A percentile compares a stretch with the other conserved stretches of the same genome.
These are phyloP conservation scores for Armadillidium nasatum DNA, from an alignment of 1,140 invertebrate genomes.

Conservation along the genomic window DNA sequence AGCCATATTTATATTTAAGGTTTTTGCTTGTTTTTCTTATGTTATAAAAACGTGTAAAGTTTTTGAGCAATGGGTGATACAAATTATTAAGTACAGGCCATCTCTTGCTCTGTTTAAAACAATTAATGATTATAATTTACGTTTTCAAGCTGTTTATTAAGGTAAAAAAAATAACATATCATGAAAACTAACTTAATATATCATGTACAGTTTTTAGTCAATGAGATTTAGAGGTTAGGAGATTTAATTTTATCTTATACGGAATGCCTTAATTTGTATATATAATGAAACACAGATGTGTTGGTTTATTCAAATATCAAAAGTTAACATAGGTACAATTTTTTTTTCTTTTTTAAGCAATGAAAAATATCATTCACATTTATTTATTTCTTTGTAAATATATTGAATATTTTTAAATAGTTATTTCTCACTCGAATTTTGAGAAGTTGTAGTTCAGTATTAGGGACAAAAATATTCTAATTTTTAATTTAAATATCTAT, in stretches of 20 bases:
- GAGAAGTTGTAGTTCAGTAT: background rate
- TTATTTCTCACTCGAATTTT: background rate
- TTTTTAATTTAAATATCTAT: background rate
- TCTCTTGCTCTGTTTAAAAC: too few relatives aligned
- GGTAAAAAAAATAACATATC: background rate
- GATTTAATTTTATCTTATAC: background rate
- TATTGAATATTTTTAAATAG: background rate
- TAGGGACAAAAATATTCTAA: background rate
- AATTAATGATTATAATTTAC: too few relatives aligned
- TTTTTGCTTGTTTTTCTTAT: too few relatives aligned
- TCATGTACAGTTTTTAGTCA: constrained; percentile 1
- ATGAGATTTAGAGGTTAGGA: background rate
- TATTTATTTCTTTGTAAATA: constrained; percentile 10
- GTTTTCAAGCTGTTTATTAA: too few relatives aligned
- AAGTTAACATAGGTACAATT: background rate
- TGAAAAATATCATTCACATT: background rate
- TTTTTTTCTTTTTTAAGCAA: background rate
- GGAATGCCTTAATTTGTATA: constrained; percentile 8
- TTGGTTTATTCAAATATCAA: background rate
- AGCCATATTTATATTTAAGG: too few relatives aligned
- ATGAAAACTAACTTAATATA: background rate
- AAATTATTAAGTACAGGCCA: too few relatives aligned
- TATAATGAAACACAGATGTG: constrained; percentile 5
- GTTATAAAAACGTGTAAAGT: too few relatives aligned
- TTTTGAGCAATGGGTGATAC: too few relatives aligned